Evolutionary conservation across 2,888 invertebrate genomes (phyloP), one percentile per base, ranked within the genome.

Genomic region (Caenorhabditis sp.): DNA sequence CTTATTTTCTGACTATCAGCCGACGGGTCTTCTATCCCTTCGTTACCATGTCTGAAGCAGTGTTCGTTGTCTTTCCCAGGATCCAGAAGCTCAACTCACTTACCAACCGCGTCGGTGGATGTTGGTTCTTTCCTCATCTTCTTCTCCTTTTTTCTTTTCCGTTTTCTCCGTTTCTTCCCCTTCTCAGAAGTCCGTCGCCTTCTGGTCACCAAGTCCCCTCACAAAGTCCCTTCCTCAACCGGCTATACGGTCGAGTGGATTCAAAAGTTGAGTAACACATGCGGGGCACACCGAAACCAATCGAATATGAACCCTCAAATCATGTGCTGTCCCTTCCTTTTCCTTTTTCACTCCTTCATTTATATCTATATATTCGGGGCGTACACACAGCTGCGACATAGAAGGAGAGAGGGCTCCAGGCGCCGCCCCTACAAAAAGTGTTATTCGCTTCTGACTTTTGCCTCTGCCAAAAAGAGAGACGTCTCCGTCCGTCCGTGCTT

Each of bases 341-440:
- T 26, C 35, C 44, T 60, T 60, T 58, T 60, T 58, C 50, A 65
- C 74, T 60, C 28, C 60, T 60, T 74, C 74, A 74, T 74, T 65
- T 67, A 67, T 53, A 61, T 65, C 67, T 61, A 60, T 76, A 67
- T 76, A 72, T 64, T 64, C 64, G 72, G 64, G 32, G 62, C 58
- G 53, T 40, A 61, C 70, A n/a, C n/a, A 70, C 61, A 70, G 18
- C 35, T 37, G 69, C 37, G 40, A n/a, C n/a, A n/a, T n/a, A n/a
- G n/a, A n/a, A n/a, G n/a, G n/a, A 24, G 71, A 51, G 51, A 67
- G 53, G 64, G 67, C 58, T 67, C 60, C 60, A 67, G 76, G 76
- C 76, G 76, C 76, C 76, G 76, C 76, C 76, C 76, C 76, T 76
- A 67, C 61, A 61, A 53, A 76, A 68, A 76, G 67, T 76, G 60